Evolutionary conservation across 1,140 invertebrate genomes (phyloP), one percentile per base, ranked within the genome.

Genomic region (Hycleus cichorii): DNA sequence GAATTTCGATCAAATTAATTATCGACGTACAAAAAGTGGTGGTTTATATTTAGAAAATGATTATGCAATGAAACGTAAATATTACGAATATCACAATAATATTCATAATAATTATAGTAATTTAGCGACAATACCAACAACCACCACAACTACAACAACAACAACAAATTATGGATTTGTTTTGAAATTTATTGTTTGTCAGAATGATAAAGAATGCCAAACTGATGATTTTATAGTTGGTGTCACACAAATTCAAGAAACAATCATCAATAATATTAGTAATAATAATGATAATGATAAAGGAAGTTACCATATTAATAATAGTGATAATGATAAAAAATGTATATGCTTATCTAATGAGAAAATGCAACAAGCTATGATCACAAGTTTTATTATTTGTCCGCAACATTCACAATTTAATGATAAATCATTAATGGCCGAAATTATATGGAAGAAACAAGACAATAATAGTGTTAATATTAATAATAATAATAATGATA

Each of bases 1-100:
- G 71, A 80, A 78, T 58, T 73, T 84, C 64, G 84, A 88, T 67
- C 69, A 78, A 42, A 74, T 81, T 27, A 49, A 77, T 50, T 80
- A 76, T 64, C 70, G 63, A 27, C 75, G 79, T 51, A 78, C 73
- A 60, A 72, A 73, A 40, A 77, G 76, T 50, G 79, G 79, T 48
- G 72, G 68, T 51, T 62, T 78, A 38, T 78, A 74, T 66, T 64
- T 78, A 47, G 74, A 74, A 60, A 69, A 63, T 26, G 69, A 76
- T 24, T 57, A 49, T 9, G 64, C 38, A 48, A 48, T 62, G 18
- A 64, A 60, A 3, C 69, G 70, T 32, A 76, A 76, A 55, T 81
- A 80, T 67, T 70, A 77, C 49, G 79, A 82, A 67, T 81, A 79
- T 64, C 52, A 45, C 10, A 42, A 42, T n/a, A 32, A 32, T 18